Evolutionary conservation across 2,888 invertebrate species (phyloP), one percentile per base, ranked within the genome.

Genomic region (Apamea monoglypha): DNA sequence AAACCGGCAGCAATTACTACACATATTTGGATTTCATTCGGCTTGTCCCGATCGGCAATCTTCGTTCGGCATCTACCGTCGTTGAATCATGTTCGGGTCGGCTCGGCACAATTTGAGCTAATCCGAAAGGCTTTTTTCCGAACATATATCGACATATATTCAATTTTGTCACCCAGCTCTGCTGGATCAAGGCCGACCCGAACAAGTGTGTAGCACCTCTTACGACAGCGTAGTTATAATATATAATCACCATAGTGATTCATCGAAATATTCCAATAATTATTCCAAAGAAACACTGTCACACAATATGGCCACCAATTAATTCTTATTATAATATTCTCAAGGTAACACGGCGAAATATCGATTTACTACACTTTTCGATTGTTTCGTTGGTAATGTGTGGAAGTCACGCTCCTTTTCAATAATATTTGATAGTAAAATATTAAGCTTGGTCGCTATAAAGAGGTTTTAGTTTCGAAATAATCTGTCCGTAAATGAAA

Each of bases 291-390:
- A 50, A 86, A 82, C 56, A 86, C 61, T 78, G 64, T 82, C 44
- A 82, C 40, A 83, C 77, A 40, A 64, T 63, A 69, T 68, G 73
- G 73, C 82, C 59, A 6, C 14, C 85, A 85, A 85, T 79, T 77
- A 82, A 77, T 85, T 79, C 56, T 82, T 84, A 77, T 84, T 77
- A 67, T 74, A 75, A 77, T 85, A 85, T 82, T 82, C 88, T 81
- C 82, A 88, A 86, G 86, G 86, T 53, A 72, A 66, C 68, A 67
- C 36, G 56, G 25, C 29, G n/a, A 50, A 71, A 78, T 82, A 86
- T 86, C 74, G 86, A 86, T 86, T 85, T 29, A 74, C 50, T 44
- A 76, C 66, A 66, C 16, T 74, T 86, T 71, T 47, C 53, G 59
- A 86, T 86, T 72, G 71, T 78, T 84, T 73, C 61, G 29, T 44